Evolutionary conservation across 2,888 invertebrate species (phyloP), one percentile per base, ranked within the genome.

Genomic region (Agrotis segetum): DNA sequence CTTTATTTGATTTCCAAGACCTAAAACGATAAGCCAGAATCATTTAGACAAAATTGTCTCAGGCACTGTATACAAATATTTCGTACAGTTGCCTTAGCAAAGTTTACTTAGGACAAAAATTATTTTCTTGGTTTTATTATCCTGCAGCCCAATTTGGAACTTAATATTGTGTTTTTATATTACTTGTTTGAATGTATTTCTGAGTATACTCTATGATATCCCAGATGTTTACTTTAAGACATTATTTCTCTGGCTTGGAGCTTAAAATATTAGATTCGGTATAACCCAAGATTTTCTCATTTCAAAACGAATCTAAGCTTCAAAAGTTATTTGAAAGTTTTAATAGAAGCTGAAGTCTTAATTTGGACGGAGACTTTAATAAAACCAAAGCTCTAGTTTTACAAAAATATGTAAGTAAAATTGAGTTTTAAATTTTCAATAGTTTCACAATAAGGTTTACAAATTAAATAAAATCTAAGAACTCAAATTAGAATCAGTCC

Each of bases 71-170:
- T 53, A 65, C 67, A 75, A 69, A 79, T 67, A 80, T 71, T 74
- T 29, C 53, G 21, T 13, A 59, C 61, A 69, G 66, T 85, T 75
- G 74, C 65, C 60, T 53, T 19, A 74, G 69, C 64, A 53, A 82
- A 80, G 81, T 87, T 87, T 83, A 67, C 75, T 40, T 65, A 85
- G 82, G 81, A 76, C 79, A 67, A 70, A 84, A 86, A 82, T 81
- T 84, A 86, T 82, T 82, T 40, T 82, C 75, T 78, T 82, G 77
- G 81, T 84, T 85, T 81, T 58, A 56, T 67, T 79, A 74, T 69
- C 73, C 61, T 76, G 65, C 69, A 74, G 66, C 67, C 52, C 63
- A 74, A 77, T 81, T 80, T 77, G 55, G 64, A 74, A 75, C 75
- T 71, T 73, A 79, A 77, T 77, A 74, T 74, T 76, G 71, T 71